Evolutionary conservation across 2,113 vertebrate species (phyloP).

Genomic region (Anhinga rufa): DNA sequence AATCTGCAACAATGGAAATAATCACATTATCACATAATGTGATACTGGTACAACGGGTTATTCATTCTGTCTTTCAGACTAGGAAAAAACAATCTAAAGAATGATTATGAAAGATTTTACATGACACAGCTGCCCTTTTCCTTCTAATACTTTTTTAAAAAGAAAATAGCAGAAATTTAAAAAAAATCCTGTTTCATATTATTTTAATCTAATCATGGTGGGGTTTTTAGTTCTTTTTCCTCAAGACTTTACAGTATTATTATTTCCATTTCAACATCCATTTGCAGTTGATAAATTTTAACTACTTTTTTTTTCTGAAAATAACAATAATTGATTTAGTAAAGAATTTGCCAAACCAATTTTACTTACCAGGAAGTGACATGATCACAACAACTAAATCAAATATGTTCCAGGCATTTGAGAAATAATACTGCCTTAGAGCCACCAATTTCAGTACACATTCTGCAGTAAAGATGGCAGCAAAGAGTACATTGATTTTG

Average conservation of each 20-base stretch:
- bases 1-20: neutral
- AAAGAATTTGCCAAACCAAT: neutral
- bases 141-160: neutral
- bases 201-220: neutral
- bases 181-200: neutral
- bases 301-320: neutral
- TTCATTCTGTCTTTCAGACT: neutral
- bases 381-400: conserved; percentile 73
- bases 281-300: neutral
- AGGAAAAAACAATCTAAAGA: neutral
- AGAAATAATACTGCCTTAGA: conserved; percentile 74
- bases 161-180: neutral
- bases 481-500: conserved; percentile 71
- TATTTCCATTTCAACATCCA: neutral
- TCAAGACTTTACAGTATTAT: neutral
- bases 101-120: neutral
- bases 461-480: conserved; percentile 70
- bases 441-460: conserved; percentile 72
- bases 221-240: neutral
- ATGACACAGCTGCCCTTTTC: neutral
- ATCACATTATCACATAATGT: neutral
- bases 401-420: conserved; percentile 76
- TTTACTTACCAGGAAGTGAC: conserved; percentile 70
- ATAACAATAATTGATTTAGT: neutral
- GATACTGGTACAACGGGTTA: neutral